Percentiles rank a stretch among this genome's conserved stretches.
phyloP scores from a whole-genome alignment of 2,113 vertebrate species.

The Beaufortia kweichowensis region DNA sequence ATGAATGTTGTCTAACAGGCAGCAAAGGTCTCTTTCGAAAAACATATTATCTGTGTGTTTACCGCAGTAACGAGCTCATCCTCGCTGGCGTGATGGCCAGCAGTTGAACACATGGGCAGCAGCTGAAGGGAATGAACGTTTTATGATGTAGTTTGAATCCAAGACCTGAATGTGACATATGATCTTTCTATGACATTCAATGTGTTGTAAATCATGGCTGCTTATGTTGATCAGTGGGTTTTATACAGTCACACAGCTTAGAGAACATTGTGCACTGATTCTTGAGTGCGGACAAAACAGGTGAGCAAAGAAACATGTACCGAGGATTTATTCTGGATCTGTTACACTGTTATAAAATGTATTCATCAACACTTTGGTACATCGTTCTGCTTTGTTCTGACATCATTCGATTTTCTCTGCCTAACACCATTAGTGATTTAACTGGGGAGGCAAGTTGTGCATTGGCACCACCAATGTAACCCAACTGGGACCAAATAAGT shows the following conservation, averaged over 20 bases:
- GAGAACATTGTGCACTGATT: not conserved
- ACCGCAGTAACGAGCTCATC: constrained; percentile 34
- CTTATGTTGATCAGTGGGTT: constrained; percentile 26
- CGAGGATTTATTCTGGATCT: too few relatives aligned
- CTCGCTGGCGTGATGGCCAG: constrained; percentile 7
- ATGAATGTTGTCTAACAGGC: constrained; percentile 55
- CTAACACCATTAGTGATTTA: too few relatives aligned
- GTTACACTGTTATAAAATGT: too few relatives aligned
- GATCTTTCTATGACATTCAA: constrained; percentile 34
- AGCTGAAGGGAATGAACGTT: constrained; percentile 8
- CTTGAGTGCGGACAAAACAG: not conserved
- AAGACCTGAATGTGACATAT: constrained; percentile 4
- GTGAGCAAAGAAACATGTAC: too few relatives aligned
- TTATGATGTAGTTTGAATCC: not conserved
- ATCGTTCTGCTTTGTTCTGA: too few relatives aligned
- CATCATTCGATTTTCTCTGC: too few relatives aligned
- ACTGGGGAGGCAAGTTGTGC: too few relatives aligned
- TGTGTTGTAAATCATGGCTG: not conserved
- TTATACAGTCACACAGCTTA: constrained; percentile 27
- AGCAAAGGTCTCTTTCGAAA: constrained; percentile 46
- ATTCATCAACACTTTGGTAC: too few relatives aligned
- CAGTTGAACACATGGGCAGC: constrained; percentile 8
- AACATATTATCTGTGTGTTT: constrained; percentile 37
- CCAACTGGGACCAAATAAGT: too few relatives aligned
- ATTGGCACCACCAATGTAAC: too few relatives aligned